Conservation (phyloP, 2,113 vertebrate species). For the Chauna torquata region DNA sequence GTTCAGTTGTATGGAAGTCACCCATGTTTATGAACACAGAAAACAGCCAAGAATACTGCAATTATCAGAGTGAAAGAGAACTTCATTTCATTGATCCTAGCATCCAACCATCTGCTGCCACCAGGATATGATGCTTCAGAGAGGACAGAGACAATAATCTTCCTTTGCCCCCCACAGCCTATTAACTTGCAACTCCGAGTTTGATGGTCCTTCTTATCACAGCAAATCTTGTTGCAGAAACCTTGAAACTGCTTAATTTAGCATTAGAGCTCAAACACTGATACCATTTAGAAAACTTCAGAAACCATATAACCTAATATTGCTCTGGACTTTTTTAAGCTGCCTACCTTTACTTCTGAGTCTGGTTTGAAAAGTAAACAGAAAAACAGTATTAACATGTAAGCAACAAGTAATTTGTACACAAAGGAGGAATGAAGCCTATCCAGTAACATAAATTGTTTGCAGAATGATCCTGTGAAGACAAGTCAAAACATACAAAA, state of each 20-base stretch:
- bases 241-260: neutral
- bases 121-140: neutral
- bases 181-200: neutral
- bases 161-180: neutral
- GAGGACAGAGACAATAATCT: neutral
- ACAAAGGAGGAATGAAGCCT: neutral
- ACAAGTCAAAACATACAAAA: conserved; percentile 1
- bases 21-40: neutral
- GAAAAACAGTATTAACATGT: neutral
- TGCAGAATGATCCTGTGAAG: conserved; percentile 1
- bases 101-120: neutral
- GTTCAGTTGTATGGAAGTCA: neutral
- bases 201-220: neutral
- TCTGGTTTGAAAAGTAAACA: neutral
- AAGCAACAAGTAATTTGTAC: neutral
- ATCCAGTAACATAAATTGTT: neutral
- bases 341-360: neutral
- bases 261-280: neutral
- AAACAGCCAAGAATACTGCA: neutral
- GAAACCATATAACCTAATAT: neutral
- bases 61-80: neutral
- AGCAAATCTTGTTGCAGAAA: neutral
- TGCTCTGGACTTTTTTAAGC: neutral
- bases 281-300: neutral
- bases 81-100: conserved; percentile 2